Base-by-base conservation (phyloP, 1,140 invertebrate species). In the Papilio polyxenes region DNA sequence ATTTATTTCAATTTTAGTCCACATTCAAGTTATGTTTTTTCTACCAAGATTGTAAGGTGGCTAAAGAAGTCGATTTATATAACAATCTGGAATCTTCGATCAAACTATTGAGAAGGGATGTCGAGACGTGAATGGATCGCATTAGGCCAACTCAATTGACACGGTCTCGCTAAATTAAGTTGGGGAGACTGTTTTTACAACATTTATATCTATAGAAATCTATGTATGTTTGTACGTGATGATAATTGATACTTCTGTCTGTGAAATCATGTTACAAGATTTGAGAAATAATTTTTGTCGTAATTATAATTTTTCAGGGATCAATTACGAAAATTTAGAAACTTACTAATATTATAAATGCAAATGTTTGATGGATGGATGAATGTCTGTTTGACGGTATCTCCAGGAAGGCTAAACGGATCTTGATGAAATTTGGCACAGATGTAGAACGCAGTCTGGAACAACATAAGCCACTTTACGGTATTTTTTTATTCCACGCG, bases 91-190 rank as follows among this genome's bases (percentile, higher is more conserved):
- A 37, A 72, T 72, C 65, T 72, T 72, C 65, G 37, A 72, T 72
- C 65, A 40, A 72, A 72, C 31, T 72, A 72, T 72, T 72, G 65
- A 72, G 65, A 72, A 72, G 65, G 65, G 65, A 37, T 37, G 65
- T 72, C 6, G 31, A 11, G 65, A 40, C 65, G 65, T 72, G 65
- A 72, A 72, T 72, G 65, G 65, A 13, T 72, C 23, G 65, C 65
- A 72, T 72, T 72, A 72, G 65, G 13, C 65, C 23, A 9, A 40
- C 65, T 72, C 65, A 72, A 72, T 72, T 72, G 65, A 72, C 65
- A 72, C 65, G 65, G 65, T 40, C 65, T 37, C n/a, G 11, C 56
- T 59, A 59, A 15, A 37, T 72, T 40, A 72, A 72, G 65, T 11
- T 15, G 5, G 13, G 31, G 65, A 37, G 65, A 15, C 10, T 23